Evolutionary conservation across 2,797 vertebrate genomes (phyloP), one percentile per base, ranked within the genome.

Genomic region (Chromobotia macracanthus): DNA sequence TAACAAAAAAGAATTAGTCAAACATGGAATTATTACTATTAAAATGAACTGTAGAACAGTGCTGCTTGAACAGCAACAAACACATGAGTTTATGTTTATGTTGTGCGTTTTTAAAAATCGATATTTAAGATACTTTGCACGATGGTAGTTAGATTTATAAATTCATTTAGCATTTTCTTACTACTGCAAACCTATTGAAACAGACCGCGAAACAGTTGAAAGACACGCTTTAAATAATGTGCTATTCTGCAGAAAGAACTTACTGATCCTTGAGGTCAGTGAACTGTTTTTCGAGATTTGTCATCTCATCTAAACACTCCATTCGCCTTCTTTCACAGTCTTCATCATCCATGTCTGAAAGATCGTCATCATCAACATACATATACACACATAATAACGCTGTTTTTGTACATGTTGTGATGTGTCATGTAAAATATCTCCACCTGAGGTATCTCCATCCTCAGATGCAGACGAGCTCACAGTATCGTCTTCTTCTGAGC

Each of bases 221-320:
- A 9, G 10, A 8, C 9, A 9, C 38, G 5, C 0, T n/a, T 48
- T 41, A 41, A 3, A 72, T 46, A 48, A 46, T 21, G 2, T 48
- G 56, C 23, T 19, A 7, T 28, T 50, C 31, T 56, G 6, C 5
- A 38, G 19, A 72, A 2, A 12, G 8, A 58, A 95, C 97, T 95
- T 93, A 99, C 97, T 99, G 97, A 93, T 99, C 97, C 90, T 98
- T 99, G 76, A 99, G 88, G 85, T 99, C 97, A 13, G 96, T 98
- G 92, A 99, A 99, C 88, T 99, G 97, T 84, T 98, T 99, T 93
- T 99, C 97, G 84, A 99, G 94, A 76, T 96, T 97, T 46, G 96
- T 98, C 97, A 99, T 99, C 92, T 99, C 97, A 89, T 99, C 97
- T 90, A 99, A 93, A 72, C 97, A 99, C 84, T 99, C 97, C 94